These are phyloP conservation scores for Nemapogon koenigi DNA, from an alignment of 2,888 invertebrate genomes.

Conservation along the genomic window DNA sequence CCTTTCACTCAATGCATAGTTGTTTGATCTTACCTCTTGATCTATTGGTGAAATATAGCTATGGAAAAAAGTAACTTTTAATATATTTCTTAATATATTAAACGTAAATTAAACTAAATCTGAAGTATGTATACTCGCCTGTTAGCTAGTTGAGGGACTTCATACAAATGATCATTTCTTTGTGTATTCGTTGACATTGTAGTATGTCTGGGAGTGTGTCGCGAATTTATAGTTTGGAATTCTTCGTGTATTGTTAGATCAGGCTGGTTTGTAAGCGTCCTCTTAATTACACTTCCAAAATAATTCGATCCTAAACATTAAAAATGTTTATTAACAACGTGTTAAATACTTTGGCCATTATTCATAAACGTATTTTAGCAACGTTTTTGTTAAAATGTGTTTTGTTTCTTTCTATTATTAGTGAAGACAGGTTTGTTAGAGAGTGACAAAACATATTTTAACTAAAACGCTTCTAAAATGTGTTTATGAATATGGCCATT, in stretches of 20 bases:
- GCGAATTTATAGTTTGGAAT: slow-evolving; percentile 80
- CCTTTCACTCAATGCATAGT: slow-evolving; percentile 27
- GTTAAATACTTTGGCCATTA: too few relatives aligned
- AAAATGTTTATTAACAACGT: too few relatives aligned
- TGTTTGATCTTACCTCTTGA: slow-evolving; percentile 48
- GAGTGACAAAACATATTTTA: too few relatives aligned
- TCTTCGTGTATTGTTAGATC: slow-evolving; percentile 78
- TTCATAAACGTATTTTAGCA: too few relatives aligned
- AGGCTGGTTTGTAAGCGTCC: slow-evolving; percentile 79
- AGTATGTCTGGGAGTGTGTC: slow-evolving; percentile 37
- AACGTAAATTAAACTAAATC: neutral
- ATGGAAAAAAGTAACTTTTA: slow-evolving; percentile 12
- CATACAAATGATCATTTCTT: slow-evolving; percentile 81
- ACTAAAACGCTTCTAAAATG: too few relatives aligned
- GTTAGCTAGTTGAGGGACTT: slow-evolving; percentile 75
- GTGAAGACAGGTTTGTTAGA: too few relatives aligned
- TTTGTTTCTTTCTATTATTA: too few relatives aligned
- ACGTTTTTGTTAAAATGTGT: too few relatives aligned
- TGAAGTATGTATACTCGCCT: slow-evolving; percentile 27
- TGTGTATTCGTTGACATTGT: slow-evolving; percentile 67
- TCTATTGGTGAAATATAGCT: slow-evolving; percentile 57
- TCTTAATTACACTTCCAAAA: slow-evolving; percentile 83
- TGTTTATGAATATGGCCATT: too few relatives aligned
- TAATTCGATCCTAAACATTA: slow-evolving; percentile 64
- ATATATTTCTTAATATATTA: too few relatives aligned